Percentiles rank a stretch among this genome's conserved stretches.
phyloP scores from a whole-genome alignment of 2,113 vertebrate genomes.

The Coptodon bakossiorum region DNA sequence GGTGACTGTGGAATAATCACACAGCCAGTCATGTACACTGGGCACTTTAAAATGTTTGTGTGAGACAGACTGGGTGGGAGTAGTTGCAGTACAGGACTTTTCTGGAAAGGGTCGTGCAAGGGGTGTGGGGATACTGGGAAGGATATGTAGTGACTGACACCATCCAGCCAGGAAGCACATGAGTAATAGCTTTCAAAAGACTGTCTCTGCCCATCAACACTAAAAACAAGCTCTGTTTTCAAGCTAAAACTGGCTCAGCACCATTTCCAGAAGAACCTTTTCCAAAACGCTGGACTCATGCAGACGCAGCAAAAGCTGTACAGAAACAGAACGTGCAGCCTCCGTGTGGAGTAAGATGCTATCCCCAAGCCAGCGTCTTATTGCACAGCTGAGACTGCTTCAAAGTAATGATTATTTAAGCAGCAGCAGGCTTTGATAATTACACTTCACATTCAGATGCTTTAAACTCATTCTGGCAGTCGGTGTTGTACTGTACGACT shows the following conservation, averaged over 20 bases:
- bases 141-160: neutral
- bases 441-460: neutral
- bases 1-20: rapidly evolving
- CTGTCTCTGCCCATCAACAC: neutral
- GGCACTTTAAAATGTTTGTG: neutral
- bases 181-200: neutral
- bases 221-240: neutral
- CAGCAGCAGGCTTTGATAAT: neutral
- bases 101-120: neutral
- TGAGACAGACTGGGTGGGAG: neutral
- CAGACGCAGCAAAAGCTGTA: neutral
- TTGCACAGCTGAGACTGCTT: neutral
- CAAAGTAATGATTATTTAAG: neutral
- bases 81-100: neutral
- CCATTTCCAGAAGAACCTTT: neutral
- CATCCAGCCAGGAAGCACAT: neutral
- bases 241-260: neutral
- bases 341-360: neutral
- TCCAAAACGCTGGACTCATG: neutral
- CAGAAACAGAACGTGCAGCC: neutral
- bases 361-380: neutral
- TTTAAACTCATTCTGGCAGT: neutral
- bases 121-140: neutral
- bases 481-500: neutral
- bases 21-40: neutral